Base-by-base conservation (phyloP, 2,797 vertebrate genomes). In the Propithecus perrieri region DNA sequence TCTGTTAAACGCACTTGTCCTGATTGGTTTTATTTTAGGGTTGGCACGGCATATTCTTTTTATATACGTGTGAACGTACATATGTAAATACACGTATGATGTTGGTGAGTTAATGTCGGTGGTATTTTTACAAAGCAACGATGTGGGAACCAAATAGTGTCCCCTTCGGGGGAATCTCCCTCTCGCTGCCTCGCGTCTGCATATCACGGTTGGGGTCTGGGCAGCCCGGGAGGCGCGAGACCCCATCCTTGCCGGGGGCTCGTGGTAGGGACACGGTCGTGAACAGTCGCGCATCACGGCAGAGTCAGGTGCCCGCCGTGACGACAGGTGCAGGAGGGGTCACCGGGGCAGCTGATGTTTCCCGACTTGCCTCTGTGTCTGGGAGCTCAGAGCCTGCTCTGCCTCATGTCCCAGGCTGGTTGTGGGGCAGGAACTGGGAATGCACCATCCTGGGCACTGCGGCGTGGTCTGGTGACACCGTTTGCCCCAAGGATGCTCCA, bases 181-280 rank as follows among this genome's bases (percentile, higher is more conserved):
- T 2, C 3, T 30, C 2, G 0, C 43, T 61, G 17, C 11, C 38
- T 20, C 43, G 7, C 1, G 5, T 4, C 43, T 7, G 83, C 9
- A 15, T 2, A 0, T 18, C 30, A 8, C 3, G 5, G 46, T n/a
- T 5, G 4, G 3, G 71, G 38, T 55, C 18, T 0, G 8, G 41
- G 72, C 35, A 35, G 61, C 0, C n/a, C 0, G 1, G 43, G 9
- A 2, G 78, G 38, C 0, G 24, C 22, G 28, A 8, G 1, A 0
- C 7, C 17, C 22, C n/a, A 7, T 28, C 63, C 43, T 75, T 33
- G 50, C 48, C 1, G 1, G 53, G 50, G 78, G 20, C 5, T 24
- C 4, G 3, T 0, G 0, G 43, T 22, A 0, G 35, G 2, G 30
- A n/a, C 7, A 8, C 1, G 0, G 28, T 35, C 24, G 11, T 4